A percentile compares a stretch with the other conserved stretches of the same genome.
phyloP scores from a whole-genome alignment of 1,140 invertebrate species.

The Polyergus mexicanus region DNA sequence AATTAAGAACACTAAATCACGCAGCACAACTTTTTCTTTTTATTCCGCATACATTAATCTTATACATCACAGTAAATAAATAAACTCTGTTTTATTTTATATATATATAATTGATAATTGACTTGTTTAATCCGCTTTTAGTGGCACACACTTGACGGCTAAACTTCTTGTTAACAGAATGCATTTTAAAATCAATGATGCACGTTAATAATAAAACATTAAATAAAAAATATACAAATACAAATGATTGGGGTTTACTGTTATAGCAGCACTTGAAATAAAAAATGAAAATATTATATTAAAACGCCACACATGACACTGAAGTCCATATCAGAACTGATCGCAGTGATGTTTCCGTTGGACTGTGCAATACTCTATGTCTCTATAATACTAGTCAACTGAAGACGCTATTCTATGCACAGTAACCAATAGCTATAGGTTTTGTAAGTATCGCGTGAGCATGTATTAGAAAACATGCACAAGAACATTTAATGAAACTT shows the following conservation, averaged over 20 bases:
- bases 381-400: too few species aligned
- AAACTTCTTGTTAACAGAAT: constrained; percentile 17
- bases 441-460: too few species aligned
- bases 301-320: constrained; percentile 57
- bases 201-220: constrained; percentile 4
- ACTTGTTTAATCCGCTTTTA: constrained; percentile 22
- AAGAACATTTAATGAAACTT: too few species aligned
- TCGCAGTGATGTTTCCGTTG: too few species aligned
- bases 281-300: constrained; percentile 42
- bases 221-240: constrained; percentile 50
- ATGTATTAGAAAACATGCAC: too few species aligned
- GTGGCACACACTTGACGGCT: constrained; percentile 12
- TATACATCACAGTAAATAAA: not conserved
- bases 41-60: not conserved
- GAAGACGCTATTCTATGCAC: too few species aligned
- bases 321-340: too few species aligned
- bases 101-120: constrained; percentile 11
- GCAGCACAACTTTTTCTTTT: not conserved
- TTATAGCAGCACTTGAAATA: constrained; percentile 62
- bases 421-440: too few species aligned
- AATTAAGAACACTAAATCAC: constrained; percentile 11
- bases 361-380: too few species aligned
- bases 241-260: constrained; percentile 18
- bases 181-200: not conserved
- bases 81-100: not conserved